Base-by-base conservation (phyloP, 2,797 vertebrate genomes). In the Tokudaia tokunoshimensis region DNA sequence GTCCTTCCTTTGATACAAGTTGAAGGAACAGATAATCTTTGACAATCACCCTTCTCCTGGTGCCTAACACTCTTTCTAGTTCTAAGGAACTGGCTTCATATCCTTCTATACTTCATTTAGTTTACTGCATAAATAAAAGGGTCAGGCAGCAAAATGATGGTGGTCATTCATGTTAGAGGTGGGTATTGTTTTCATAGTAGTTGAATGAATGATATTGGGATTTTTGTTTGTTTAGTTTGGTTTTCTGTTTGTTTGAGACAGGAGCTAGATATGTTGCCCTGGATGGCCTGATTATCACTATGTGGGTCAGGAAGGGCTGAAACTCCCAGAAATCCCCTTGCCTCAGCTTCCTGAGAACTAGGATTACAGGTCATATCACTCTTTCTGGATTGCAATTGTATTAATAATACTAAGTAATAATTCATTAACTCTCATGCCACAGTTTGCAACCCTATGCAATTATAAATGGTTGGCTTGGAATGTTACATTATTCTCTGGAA, bases 371-470 rank as follows among this genome's bases (percentile, higher is more conserved):
- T 3, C 34, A 34, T 41, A 31, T 7, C 59, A 65, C 96, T 55
- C 22, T 92, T 86, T 94, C 97, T 98, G 96, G 82, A 95, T 75
- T 96, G 96, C 76, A 97, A 93, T 41, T 97, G 41, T 89, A 82
- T 94, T 98, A 97, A 91, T 57, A 91, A 82, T 91, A 80, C 90
- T 98, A 96, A 85, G 55, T 91, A 57, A 93, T 44, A 26, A 92
- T 97, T 94, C 52, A 92, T 89, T 94, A 8, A 17, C 70, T 20
- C 57, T 96, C 97, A 72, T 96, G 61, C 57, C 96, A 94, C 83
- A 65, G 47, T 89, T 97, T 95, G 24, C 34, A 89, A n/a, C 95
- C 50, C 34, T 78, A 55, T 37, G 95, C n/a, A 84, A 90, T 85
- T 84, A 76, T 91, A 96, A 67, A 57, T 55, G n/a, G 1, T 6